These are phyloP conservation scores for Oedothorax gibbosus DNA, from an alignment of 1,140 invertebrate genomes.

Conservation along the genomic window DNA sequence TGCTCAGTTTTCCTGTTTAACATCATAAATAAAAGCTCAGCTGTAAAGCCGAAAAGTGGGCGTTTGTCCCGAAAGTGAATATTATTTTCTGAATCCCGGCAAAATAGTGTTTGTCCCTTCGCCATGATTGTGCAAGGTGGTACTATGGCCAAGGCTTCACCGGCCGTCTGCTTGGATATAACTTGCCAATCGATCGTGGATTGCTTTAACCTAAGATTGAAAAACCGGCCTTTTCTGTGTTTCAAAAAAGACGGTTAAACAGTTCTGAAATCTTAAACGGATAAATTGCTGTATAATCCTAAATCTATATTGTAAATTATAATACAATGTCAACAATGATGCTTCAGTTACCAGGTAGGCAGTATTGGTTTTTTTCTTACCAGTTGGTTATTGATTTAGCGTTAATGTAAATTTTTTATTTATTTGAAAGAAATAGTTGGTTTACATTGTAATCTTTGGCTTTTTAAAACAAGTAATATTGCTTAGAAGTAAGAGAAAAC, in stretches of 20 bases:
- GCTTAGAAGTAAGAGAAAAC: too few species aligned
- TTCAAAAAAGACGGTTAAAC: slow-evolving; percentile 58
- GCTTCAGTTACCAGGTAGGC: slow-evolving; percentile 52
- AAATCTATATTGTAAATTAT: too few species aligned
- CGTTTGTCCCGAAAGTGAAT: slow-evolving; percentile 39
- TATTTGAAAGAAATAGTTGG: background rate
- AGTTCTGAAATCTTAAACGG: background rate
- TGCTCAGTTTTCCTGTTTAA: slow-evolving; percentile 61
- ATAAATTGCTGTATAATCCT: background rate
- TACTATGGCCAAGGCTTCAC: slow-evolving; percentile 26
- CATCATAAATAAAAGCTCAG: slow-evolving; percentile 61
- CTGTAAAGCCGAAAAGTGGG: slow-evolving; percentile 61
- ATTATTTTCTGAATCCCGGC: slow-evolving; percentile 28
- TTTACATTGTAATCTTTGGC: too few species aligned
- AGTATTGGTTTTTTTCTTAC: background rate
- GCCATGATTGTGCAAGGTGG: slow-evolving; percentile 26
- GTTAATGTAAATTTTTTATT: background rate
- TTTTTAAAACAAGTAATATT: too few species aligned
- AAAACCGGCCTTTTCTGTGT: slow-evolving; percentile 58
- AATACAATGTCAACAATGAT: slow-evolving; percentile 27
- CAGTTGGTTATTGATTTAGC: background rate
- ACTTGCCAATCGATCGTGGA: slow-evolving; percentile 53
- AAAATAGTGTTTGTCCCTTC: slow-evolving; percentile 21
- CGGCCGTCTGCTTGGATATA: slow-evolving; percentile 43
- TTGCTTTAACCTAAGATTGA: slow-evolving; percentile 53